Percentiles rank a stretch among this genome's conserved stretches.
phyloP scores from a whole-genome alignment of 2,113 vertebrate species.

The Lepisosteus oculatus region DNA sequence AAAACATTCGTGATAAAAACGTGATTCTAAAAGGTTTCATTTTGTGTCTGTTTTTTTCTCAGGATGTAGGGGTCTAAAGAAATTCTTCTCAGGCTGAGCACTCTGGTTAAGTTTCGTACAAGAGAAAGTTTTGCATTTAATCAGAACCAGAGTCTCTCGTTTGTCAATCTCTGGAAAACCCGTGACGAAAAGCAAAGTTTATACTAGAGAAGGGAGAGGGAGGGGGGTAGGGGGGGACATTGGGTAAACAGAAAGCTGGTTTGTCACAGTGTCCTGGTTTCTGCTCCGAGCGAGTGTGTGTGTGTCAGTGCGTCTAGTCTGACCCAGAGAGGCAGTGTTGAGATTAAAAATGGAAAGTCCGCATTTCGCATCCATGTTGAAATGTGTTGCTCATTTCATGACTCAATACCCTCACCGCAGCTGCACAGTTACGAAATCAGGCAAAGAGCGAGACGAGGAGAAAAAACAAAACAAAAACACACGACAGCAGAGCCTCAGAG shows the following conservation, averaged over 20 bases:
- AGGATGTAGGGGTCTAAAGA: too few species aligned
- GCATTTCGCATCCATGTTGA: conserved; percentile 52
- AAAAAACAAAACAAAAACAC: too few species aligned
- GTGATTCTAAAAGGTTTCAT: too few species aligned
- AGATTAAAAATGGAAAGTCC: conserved; percentile 52
- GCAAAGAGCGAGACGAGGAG: not conserved
- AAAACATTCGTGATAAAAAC: too few species aligned
- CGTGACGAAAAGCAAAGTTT: conserved; percentile 51
- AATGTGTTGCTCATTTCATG: conserved; percentile 70
- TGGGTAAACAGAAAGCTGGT: not conserved
- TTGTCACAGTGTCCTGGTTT: not conserved
- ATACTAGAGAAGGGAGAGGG: conserved; percentile 27
- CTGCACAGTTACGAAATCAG: conserved; percentile 3
- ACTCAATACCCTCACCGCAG: conserved; percentile 54
- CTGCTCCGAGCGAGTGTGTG: not conserved
- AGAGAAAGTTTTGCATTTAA: conserved; percentile 39
- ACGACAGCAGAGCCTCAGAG: too few species aligned
- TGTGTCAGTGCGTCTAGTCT: not conserved
- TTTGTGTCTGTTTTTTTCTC: too few species aligned
- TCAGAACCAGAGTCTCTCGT: conserved; percentile 51
- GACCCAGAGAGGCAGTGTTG: not conserved
- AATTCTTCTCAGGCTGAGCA: too few species aligned
- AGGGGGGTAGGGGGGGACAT: conserved; percentile 20
- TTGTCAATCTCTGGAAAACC: conserved; percentile 42
- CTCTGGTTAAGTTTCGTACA: not conserved